Conservation (phyloP, 2,888 invertebrate species). For the Brenthis hecate region DNA sequence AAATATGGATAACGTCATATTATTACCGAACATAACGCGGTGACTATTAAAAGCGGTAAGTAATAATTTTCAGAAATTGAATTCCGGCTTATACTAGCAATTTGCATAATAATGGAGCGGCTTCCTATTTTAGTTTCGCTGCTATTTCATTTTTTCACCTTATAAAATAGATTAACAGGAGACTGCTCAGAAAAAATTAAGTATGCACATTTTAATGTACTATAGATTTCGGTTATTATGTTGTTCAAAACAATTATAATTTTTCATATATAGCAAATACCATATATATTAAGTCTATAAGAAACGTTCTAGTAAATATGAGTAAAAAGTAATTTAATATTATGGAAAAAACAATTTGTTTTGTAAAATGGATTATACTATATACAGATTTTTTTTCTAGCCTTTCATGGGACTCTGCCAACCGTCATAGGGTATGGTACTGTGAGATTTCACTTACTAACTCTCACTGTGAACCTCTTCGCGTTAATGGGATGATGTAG, state of each 20-base stretch:
- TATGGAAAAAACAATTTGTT: too few relatives aligned
- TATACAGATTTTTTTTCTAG: too few relatives aligned
- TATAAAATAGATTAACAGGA: not conserved
- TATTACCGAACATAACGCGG: constrained; percentile 16
- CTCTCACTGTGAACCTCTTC: too few relatives aligned
- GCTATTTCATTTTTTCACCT: constrained; percentile 19
- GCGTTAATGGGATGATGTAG: too few relatives aligned
- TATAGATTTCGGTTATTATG: not conserved
- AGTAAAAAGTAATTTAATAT: too few relatives aligned
- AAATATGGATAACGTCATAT: not conserved
- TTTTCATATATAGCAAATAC: not conserved
- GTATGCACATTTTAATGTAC: not conserved
- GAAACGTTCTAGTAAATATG: too few relatives aligned
- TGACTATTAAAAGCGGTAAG: constrained; percentile 44
- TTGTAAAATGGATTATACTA: too few relatives aligned
- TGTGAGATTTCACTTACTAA: too few relatives aligned
- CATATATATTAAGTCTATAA: too few relatives aligned
- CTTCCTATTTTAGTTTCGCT: constrained; percentile 48
- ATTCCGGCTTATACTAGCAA: constrained; percentile 64
- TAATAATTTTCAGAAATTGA: constrained; percentile 73
- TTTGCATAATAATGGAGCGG: constrained; percentile 52
- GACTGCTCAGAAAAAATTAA: not conserved
- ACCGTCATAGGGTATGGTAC: too few relatives aligned
- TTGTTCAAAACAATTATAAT: not conserved
- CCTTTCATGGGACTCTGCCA: too few relatives aligned